Base-by-base conservation (phyloP, 2,888 invertebrate species). In the Eupithecia insigniata region DNA sequence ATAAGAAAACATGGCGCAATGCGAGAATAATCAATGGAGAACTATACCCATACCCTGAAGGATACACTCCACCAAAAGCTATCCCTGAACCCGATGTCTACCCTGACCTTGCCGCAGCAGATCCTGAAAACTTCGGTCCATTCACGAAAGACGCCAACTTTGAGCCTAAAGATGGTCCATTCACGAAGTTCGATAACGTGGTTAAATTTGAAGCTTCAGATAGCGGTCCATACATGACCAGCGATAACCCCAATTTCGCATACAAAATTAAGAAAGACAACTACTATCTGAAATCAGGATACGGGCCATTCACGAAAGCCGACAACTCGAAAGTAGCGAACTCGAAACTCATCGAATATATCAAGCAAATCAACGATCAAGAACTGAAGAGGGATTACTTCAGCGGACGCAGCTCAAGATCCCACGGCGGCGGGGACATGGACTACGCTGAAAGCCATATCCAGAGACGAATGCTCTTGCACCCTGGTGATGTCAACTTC, bases 11-110 rank as follows among this genome's bases (percentile, higher is more conserved):
- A 0, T 98, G 98, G 98, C 95, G 98, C 70, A 98, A 98, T 88
- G 98, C 98, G 0, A 95, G 98, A 77, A 98, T 98, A 18, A 97
- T 98, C 64, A 98, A 98, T 83, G 97, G 97, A 70, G 96, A 97
- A 86, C 89, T 98, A 67, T 94, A 97, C 64, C 97, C 97, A 26
- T 97, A 97, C 81, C 96, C 96, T 66, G 95, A 96, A 82, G 96
- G 96, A 8, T 96, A 96, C 78, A 95, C 95, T 75, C 96, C 96
- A 66, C 95, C 96, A 1, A 95, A 95, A 77, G 95, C 95, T 65
- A 93, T 95, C 28, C 93, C 95, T 2, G 91, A 95, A 70, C 95
- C 95, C 0, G 95, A 96, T 76, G 90, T 95, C 4, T 94, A 95
- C 60, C 95, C 95, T 14, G 93, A 94, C 51, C 70, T 88, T 18